A percentile compares a stretch with the other conserved stretches of the same genome.
Evolutionary conservation across 1,140 invertebrate genomes (phyloP).

Genomic region (Bemisia tabaci): DNA sequence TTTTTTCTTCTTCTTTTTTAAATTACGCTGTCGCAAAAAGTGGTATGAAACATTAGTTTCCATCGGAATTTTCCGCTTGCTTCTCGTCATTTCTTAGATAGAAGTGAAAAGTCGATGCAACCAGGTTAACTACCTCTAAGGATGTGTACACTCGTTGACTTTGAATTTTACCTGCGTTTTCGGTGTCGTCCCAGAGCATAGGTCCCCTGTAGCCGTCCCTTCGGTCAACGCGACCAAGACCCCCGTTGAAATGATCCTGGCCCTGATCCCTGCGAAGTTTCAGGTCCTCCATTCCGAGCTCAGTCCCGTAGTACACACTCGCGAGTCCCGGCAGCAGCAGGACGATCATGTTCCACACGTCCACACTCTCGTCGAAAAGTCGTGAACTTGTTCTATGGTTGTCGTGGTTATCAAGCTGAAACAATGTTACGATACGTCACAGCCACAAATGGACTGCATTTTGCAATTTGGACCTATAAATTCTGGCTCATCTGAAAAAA

Average conservation of each 20-base stretch:
- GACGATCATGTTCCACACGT: slow-evolving; percentile 48
- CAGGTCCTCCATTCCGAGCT: slow-evolving; percentile 56
- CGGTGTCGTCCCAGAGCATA: too few species aligned
- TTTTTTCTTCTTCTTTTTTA: too few species aligned
- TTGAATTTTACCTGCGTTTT: slow-evolving; percentile 13
- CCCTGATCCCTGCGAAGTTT: slow-evolving; percentile 37
- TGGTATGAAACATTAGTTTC: too few species aligned
- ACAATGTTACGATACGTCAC: too few species aligned
- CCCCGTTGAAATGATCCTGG: slow-evolving; percentile 29
- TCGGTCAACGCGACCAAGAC: slow-evolving; percentile 27
- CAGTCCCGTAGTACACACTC: slow-evolving; percentile 63
- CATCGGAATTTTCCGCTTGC: too few species aligned
- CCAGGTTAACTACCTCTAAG: too few species aligned
- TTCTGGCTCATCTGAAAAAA: too few species aligned
- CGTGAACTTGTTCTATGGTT: slow-evolving; percentile 39
- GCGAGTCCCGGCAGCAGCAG: slow-evolving; percentile 52
- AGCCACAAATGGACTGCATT: too few species aligned
- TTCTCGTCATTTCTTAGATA: too few species aligned
- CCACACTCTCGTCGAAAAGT: slow-evolving; percentile 40
- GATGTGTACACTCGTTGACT: neutral
- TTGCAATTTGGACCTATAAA: too few species aligned
- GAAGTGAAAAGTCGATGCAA: too few species aligned
- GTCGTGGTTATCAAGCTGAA: slow-evolving; percentile 49
- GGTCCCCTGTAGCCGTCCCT: slow-evolving; percentile 49
- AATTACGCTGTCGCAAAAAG: too few species aligned